Evolutionary conservation across 2,113 vertebrate species (phyloP).

Genomic region (Sialia sialis): DNA sequence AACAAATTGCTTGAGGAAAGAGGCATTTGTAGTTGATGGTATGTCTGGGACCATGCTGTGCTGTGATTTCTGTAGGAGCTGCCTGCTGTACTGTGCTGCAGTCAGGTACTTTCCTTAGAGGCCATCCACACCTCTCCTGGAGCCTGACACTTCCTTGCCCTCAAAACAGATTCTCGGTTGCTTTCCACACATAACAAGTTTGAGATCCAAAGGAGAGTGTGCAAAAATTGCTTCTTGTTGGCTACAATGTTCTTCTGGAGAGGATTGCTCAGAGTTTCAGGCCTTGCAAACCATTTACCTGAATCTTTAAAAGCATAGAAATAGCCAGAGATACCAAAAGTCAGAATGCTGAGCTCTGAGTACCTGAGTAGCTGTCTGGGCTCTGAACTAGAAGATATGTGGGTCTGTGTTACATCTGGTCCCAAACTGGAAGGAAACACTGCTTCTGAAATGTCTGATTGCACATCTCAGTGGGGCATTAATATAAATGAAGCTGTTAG

Average conservation of each 20-base stretch:
- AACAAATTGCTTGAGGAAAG: not conserved
- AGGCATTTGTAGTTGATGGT: not conserved
- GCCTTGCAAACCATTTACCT: not conserved
- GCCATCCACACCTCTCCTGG: not conserved
- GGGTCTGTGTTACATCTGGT: not conserved
- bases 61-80: not conserved
- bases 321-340: not conserved
- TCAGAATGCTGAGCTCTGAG: not conserved
- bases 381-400: fast-evolving
- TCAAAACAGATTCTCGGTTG: not conserved
- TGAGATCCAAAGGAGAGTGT: not conserved
- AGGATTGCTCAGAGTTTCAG: not conserved
- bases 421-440: not conserved
- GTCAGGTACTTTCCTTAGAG: not conserved
- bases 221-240: not conserved
- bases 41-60: not conserved
- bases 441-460: not conserved
- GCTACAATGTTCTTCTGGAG: not conserved
- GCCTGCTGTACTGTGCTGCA: not conserved
- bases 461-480: not conserved
- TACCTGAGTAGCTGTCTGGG: not conserved
- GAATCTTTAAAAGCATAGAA: not conserved
- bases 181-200: not conserved
- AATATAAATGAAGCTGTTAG: not conserved
- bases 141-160: not conserved